A percentile compares a stretch with the other conserved stretches of the same genome.
These are phyloP conservation scores for Philantomba maxwellii DNA, from an alignment of 2,113 vertebrate genomes.

Conservation along the genomic window DNA sequence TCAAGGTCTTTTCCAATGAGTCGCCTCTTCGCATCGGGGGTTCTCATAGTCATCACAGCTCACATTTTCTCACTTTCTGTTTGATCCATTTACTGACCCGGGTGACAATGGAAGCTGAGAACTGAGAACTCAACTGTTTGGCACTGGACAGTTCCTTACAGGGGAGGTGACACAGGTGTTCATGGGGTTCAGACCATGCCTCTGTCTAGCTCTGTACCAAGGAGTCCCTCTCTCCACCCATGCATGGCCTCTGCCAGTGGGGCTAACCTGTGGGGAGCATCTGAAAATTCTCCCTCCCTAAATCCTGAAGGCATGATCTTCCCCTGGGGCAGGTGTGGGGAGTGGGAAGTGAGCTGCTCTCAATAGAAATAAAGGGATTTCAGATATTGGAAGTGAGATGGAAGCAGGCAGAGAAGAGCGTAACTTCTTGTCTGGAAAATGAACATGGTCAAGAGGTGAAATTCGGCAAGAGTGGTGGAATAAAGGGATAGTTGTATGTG, in stretches of 20 bases:
- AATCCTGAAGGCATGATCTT: not conserved
- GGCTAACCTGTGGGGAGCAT: not conserved
- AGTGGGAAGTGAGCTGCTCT: not conserved
- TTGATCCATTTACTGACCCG: not conserved
- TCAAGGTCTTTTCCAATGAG: not conserved
- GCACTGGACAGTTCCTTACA: not conserved
- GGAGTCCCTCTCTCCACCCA: not conserved
- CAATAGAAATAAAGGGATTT: not conserved
- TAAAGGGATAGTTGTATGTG: not conserved
- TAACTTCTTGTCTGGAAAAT: not conserved
- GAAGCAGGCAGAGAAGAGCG: not conserved
- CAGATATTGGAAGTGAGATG: not conserved
- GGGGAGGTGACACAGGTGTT: not conserved
- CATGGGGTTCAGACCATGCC: not conserved
- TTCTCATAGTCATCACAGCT: not conserved
- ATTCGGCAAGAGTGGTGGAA: not conserved
- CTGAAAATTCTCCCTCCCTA: not conserved
- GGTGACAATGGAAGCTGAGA: not conserved
- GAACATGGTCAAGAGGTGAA: not conserved
- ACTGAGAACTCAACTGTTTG: not conserved
- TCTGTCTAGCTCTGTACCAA: not conserved
- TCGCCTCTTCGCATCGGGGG: rapidly evolving
- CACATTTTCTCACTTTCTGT: not conserved
- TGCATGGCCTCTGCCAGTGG: not conserved
- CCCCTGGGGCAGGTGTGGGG: not conserved